Percentiles rank a stretch among this genome's conserved stretches.
These are phyloP conservation scores for Australoheros facetus DNA, from an alignment of 2,797 vertebrate genomes.

Conservation along the genomic window DNA sequence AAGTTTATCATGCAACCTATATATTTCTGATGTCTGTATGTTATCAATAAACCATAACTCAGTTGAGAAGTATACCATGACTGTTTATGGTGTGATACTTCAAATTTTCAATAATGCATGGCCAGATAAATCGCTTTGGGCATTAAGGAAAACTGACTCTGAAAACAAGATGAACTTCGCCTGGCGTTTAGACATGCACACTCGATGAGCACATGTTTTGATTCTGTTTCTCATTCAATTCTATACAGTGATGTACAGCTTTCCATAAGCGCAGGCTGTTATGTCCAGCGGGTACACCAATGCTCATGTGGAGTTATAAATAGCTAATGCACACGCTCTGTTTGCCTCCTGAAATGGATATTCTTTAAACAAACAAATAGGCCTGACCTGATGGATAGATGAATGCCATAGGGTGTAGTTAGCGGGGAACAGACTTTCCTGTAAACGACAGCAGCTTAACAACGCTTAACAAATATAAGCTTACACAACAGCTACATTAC, in stretches of 20 bases:
- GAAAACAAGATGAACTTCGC: conserved; percentile 23
- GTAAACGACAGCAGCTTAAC: conserved; percentile 60
- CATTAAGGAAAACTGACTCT: not conserved
- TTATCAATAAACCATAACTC: not conserved
- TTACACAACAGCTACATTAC: conserved; percentile 24
- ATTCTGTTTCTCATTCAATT: conserved; percentile 62
- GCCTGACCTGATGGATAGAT: conserved; percentile 62
- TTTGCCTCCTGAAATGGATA: conserved; percentile 75
- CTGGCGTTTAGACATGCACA: not conserved
- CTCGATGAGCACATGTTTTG: conserved; percentile 37
- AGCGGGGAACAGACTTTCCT: conserved; percentile 32
- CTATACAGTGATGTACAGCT: conserved; percentile 63
- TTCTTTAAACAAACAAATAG: conserved; percentile 73
- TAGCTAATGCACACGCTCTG: conserved; percentile 74
- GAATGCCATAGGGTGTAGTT: conserved; percentile 51
- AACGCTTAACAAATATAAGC: conserved; percentile 55
- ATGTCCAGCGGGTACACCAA: conserved; percentile 56
- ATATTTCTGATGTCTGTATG: not conserved
- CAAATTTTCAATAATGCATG: conserved; percentile 6
- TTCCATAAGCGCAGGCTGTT: conserved; percentile 45
- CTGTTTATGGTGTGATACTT: conserved; percentile 9
- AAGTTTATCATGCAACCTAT: not conserved
- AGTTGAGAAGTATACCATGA: not conserved
- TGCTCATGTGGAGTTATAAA: conserved; percentile 70
- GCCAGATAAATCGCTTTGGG: not conserved